phyloP scores from a whole-genome alignment of 2,888 invertebrate genomes.

The Noctuana brunneofusca region DNA sequence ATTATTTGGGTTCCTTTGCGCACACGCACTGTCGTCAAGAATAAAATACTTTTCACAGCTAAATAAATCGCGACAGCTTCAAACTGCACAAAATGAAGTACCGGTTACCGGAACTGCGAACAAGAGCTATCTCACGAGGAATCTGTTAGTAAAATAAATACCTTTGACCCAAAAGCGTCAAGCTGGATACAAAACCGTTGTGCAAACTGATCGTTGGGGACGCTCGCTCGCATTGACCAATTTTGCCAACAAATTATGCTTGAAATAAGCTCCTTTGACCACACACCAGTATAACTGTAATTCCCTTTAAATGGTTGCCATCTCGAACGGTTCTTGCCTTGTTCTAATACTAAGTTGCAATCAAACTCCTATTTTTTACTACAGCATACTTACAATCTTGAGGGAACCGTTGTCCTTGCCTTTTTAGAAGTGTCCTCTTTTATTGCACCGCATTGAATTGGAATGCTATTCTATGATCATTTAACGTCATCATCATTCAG shows the following conservation, averaged over 20 bases:
- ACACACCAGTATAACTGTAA: slow-evolving; percentile 55
- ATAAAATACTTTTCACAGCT: slow-evolving; percentile 62
- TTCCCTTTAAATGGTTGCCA: slow-evolving; percentile 46
- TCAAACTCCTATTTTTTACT: slow-evolving; percentile 30
- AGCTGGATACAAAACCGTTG: slow-evolving; percentile 53
- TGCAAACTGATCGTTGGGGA: slow-evolving; percentile 54
- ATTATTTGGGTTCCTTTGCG: background rate
- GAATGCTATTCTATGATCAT: background rate
- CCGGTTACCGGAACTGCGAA: slow-evolving; percentile 49
- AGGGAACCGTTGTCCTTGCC: slow-evolving; percentile 12
- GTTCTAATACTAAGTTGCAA: slow-evolving; percentile 36
- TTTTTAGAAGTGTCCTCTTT: slow-evolving; percentile 6
- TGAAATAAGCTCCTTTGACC: slow-evolving; percentile 46
- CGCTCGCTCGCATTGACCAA: slow-evolving; percentile 47
- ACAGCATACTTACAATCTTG: slow-evolving; percentile 4
- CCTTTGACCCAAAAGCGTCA: slow-evolving; percentile 70
- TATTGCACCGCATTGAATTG: slow-evolving; percentile 1
- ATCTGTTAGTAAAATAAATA: slow-evolving; percentile 72
- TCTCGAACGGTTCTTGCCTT: slow-evolving; percentile 44
- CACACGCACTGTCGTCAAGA: slow-evolving; percentile 49
- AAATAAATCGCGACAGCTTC: slow-evolving; percentile 60
- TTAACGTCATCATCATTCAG: too few relatives aligned
- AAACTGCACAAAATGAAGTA: slow-evolving; percentile 47
- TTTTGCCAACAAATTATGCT: slow-evolving; percentile 50
- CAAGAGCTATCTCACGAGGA: slow-evolving; percentile 57